Evolutionary conservation across 2,888 invertebrate species (phyloP).

Genomic region (Muschampia plurimacula): DNA sequence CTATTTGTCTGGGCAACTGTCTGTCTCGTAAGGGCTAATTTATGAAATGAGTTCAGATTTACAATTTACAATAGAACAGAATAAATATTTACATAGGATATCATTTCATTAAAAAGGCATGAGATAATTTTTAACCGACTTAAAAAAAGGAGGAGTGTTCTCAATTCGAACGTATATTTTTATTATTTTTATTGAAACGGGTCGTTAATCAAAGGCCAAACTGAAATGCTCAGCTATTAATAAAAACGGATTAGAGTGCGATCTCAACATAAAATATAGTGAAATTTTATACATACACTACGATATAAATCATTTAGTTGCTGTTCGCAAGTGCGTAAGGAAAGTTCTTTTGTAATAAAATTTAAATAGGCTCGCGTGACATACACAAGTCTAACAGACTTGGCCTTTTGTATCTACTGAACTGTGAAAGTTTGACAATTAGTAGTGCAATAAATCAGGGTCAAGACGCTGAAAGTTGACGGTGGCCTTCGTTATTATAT

Average conservation of each 20-base stretch:
- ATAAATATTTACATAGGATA: neutral
- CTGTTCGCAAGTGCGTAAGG: neutral
- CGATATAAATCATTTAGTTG: neutral
- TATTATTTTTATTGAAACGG: neutral
- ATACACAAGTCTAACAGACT: neutral
- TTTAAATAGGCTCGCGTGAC: constrained; percentile 10
- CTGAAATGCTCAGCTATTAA: neutral
- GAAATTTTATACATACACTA: neutral
- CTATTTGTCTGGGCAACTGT: neutral
- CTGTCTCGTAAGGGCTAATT: neutral
- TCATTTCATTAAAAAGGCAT: too few relatives aligned
- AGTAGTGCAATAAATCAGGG: constrained; percentile 35
- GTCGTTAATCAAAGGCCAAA: neutral
- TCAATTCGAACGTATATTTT: too few relatives aligned
- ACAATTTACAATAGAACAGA: neutral
- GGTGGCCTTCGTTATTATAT: constrained; percentile 33
- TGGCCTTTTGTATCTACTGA: constrained; percentile 29
- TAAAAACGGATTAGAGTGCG: neutral
- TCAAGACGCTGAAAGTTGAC: constrained; percentile 35
- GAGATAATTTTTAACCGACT: too few relatives aligned
- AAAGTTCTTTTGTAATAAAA: constrained; percentile 10
- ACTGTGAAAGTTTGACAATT: constrained; percentile 36
- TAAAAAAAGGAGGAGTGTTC: too few relatives aligned
- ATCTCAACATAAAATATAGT: neutral
- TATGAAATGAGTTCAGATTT: neutral